These are phyloP conservation scores for Craseonycteris thonglongyai DNA, from an alignment of 2,113 vertebrate species.

Conservation along the genomic window DNA sequence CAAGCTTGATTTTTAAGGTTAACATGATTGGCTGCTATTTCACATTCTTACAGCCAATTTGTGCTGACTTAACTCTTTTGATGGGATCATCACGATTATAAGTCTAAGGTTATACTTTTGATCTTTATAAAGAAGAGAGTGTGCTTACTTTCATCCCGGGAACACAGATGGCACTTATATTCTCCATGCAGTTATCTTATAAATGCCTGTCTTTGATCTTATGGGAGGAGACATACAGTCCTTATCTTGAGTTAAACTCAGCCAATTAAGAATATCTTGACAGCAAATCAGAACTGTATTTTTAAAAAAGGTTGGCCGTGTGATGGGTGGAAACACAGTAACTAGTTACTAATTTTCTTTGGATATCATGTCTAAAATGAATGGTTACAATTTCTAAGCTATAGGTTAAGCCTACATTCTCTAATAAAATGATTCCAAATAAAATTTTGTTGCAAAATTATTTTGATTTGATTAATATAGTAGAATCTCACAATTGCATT, in stretches of 20 bases:
- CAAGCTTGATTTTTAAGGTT: conserved; percentile 62
- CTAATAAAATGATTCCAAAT: background rate
- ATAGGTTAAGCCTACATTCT: background rate
- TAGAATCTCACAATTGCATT: background rate
- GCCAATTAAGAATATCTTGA: conserved; percentile 46
- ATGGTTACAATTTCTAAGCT: background rate
- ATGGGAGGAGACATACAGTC: background rate
- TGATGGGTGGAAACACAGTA: background rate
- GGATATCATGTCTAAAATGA: background rate
- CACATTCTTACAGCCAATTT: conserved; percentile 37
- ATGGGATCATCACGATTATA: conserved; percentile 36
- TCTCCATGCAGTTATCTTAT: conserved; percentile 16
- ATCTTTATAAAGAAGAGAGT: conserved; percentile 47
- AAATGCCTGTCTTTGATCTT: conserved; percentile 48
- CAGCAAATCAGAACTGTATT: conserved; percentile 26
- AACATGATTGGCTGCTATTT: conserved; percentile 30
- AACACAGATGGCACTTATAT: conserved; percentile 38
- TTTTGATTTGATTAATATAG: background rate
- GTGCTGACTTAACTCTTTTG: conserved; percentile 40
- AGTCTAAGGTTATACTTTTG: conserved; percentile 54
- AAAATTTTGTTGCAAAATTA: background rate
- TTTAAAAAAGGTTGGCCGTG: background rate
- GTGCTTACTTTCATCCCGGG: conserved; percentile 9
- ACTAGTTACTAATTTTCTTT: conserved; percentile 31
- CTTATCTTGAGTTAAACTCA: conserved; percentile 38